phyloP scores from a whole-genome alignment of 53 echinoderm and acorn worm species.

The Patiria pectinifera region DNA sequence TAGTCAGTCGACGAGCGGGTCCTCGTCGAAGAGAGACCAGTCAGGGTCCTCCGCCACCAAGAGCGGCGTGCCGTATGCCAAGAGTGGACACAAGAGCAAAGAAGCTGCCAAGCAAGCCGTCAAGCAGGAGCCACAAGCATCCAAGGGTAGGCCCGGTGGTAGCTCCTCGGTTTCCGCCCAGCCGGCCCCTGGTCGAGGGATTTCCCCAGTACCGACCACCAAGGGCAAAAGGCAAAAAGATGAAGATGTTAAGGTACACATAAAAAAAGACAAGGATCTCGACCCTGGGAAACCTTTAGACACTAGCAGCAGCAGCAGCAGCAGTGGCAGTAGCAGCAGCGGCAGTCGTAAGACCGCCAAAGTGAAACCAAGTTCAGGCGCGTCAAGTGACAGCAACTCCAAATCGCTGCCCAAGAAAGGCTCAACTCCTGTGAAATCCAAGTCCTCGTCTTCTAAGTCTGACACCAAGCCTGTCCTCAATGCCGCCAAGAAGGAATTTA shows the following conservation, averaged over 20 bases:
- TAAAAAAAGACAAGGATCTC: constrained; percentile 29
- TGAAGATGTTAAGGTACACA: constrained; percentile 4
- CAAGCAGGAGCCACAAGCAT: neutral
- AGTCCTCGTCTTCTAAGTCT: neutral
- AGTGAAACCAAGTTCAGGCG: neutral
- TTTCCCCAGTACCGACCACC: constrained; percentile 7
- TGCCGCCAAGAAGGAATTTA: constrained; percentile 14
- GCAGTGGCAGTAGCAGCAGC: neutral
- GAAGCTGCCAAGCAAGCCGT: neutral
- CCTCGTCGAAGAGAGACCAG: constrained; percentile 21
- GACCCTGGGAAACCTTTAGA: neutral
- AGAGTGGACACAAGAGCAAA: constrained; percentile 27
- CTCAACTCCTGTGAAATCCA: constrained; percentile 41
- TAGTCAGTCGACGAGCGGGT: constrained; percentile 12
- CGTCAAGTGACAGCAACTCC: constrained; percentile 35
- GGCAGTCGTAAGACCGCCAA: constrained; percentile 6
- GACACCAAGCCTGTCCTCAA: constrained; percentile 1
- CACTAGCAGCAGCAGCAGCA: constrained; percentile 32
- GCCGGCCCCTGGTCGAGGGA: neutral
- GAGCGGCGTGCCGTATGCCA: constrained; percentile 4
- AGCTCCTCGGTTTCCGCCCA: constrained; percentile 19
- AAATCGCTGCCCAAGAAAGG: constrained; percentile 24
- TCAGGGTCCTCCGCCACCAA: constrained; percentile 18
- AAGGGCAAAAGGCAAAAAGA: constrained; percentile 4
- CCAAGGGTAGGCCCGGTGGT: constrained; percentile 22